Evolutionary conservation across 2,888 invertebrate species (phyloP).

Genomic region (Petrophora chlorosata): DNA sequence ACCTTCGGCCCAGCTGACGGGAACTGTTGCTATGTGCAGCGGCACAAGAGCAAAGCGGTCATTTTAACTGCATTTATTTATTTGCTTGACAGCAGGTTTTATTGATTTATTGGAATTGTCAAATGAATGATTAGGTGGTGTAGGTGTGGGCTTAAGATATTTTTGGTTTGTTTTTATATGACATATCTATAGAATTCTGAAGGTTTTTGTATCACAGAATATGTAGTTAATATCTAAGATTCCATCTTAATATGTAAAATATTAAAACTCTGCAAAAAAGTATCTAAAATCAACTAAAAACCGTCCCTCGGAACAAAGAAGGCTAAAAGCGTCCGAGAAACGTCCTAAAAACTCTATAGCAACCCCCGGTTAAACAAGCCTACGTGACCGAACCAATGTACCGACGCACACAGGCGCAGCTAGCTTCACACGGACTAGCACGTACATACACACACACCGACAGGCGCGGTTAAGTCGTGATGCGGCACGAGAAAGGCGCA

Average conservation of each 20-base stretch:
- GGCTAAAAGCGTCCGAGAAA: slow-evolving; percentile 37
- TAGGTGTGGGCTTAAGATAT: not conserved
- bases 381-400: slow-evolving; percentile 79
- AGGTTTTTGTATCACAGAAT: not conserved
- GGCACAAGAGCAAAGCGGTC: slow-evolving; percentile 55
- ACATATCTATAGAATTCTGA: not conserved
- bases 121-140: not conserved
- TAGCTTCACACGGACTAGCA: slow-evolving; percentile 41
- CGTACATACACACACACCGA: slow-evolving; percentile 60
- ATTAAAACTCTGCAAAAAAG: not conserved
- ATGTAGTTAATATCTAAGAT: not conserved
- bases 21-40: slow-evolving; percentile 79
- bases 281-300: slow-evolving; percentile 16
- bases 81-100: not conserved
- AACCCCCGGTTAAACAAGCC: slow-evolving; percentile 61
- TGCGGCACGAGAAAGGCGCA: slow-evolving; percentile 44
- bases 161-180: not conserved
- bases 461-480: slow-evolving; percentile 64
- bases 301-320: slow-evolving; percentile 53
- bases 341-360: slow-evolving; percentile 64
- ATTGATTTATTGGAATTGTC: slow-evolving; percentile 2
- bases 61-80: not conserved
- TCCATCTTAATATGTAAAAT: not conserved
- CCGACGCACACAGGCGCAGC: slow-evolving; percentile 59
- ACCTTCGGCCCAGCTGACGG: slow-evolving; percentile 69